phyloP scores from a whole-genome alignment of 37 sponge, comb jelly and placozoan species.

The Tethya wilhelma region DNA sequence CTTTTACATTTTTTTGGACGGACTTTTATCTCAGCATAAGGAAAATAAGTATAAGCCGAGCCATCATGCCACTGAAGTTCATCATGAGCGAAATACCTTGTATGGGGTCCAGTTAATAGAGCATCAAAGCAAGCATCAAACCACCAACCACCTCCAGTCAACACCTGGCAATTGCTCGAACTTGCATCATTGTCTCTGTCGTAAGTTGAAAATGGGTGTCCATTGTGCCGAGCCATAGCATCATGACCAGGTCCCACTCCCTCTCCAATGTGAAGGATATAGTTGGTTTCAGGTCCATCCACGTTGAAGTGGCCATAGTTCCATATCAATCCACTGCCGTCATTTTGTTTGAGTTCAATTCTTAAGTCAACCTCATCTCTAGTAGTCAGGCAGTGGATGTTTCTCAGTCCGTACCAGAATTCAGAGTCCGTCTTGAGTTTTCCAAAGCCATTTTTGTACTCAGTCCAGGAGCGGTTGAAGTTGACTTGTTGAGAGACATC shows the following conservation, averaged over 20 bases:
- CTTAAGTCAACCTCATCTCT: conserved; percentile 4
- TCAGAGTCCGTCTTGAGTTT: conserved; percentile 20
- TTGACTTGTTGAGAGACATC: conserved; percentile 30
- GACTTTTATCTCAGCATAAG: too few relatives aligned
- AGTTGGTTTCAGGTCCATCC: conserved; percentile 26
- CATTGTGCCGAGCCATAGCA: not conserved
- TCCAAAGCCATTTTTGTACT: conserved; percentile 38
- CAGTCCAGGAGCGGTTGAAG: conserved; percentile 18
- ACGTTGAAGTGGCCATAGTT: conserved; percentile 21
- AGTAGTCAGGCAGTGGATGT: conserved; percentile 37
- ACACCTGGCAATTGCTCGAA: not conserved
- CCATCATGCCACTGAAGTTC: too few relatives aligned
- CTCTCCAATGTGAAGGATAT: conserved; percentile 17
- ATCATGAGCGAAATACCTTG: too few relatives aligned
- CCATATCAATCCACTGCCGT: not conserved
- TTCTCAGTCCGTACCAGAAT: conserved; percentile 46
- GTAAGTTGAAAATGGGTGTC: conserved; percentile 5
- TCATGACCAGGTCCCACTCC: not conserved
- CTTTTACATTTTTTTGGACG: too few relatives aligned
- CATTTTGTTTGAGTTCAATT: too few relatives aligned
- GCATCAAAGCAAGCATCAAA: conserved; percentile 4
- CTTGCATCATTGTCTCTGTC: conserved; percentile 7
- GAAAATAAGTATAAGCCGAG: too few relatives aligned
- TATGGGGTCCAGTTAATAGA: not conserved
- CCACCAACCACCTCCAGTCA: conserved; percentile 20